These are phyloP conservation scores for Molossus molossus DNA, from an alignment of 2,797 vertebrate species.

Conservation along the genomic window DNA sequence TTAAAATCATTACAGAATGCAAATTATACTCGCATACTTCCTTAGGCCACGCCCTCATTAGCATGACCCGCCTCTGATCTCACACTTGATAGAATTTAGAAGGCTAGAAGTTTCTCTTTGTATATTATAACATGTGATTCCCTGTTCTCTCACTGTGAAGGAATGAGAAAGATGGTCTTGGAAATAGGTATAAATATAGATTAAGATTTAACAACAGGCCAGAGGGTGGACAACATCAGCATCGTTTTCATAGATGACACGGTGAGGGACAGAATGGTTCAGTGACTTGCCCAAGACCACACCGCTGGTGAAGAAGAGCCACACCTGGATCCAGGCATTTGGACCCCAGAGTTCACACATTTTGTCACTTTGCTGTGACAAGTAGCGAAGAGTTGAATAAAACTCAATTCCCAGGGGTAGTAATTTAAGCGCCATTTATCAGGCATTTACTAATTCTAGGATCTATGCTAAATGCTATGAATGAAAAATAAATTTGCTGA, in stretches of 20 bases:
- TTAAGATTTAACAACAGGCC: neutral
- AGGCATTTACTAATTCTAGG: neutral
- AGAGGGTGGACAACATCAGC: neutral
- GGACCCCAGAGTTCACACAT: conserved; percentile 11
- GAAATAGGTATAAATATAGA: conserved; percentile 2
- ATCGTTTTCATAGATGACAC: neutral
- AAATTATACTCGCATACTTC: neutral
- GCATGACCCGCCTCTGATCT: conserved; percentile 7
- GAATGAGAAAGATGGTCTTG: neutral
- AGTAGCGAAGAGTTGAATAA: neutral
- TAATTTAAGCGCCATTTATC: neutral
- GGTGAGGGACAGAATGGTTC: neutral
- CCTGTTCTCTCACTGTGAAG: neutral
- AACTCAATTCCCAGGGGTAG: neutral
- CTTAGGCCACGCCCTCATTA: neutral
- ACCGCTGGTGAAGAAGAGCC: neutral
- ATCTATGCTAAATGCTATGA: neutral
- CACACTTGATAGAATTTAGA: neutral
- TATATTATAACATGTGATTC: neutral
- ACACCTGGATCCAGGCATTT: neutral
- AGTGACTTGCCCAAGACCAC: neutral
- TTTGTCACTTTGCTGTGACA: neutral
- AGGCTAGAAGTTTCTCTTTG: neutral
- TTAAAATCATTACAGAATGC: neutral
- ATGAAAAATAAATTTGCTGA: conserved; percentile 13